These are phyloP conservation scores for Saguinus midas DNA, from an alignment of 2,113 vertebrate species.

Conservation along the genomic window DNA sequence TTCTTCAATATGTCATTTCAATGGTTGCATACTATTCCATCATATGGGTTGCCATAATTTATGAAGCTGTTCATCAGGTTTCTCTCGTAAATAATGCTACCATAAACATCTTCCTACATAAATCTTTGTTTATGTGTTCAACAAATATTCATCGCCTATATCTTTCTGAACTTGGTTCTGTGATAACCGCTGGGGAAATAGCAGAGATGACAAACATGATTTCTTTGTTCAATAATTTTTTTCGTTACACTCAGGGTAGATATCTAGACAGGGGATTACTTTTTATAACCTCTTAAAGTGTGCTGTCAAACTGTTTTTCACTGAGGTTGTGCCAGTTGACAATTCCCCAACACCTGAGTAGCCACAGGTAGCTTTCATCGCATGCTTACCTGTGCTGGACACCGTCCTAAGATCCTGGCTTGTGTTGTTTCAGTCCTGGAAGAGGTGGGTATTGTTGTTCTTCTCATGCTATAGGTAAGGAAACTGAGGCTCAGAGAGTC, in stretches of 20 bases:
- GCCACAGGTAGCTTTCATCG: rapidly evolving
- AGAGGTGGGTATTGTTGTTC: rapidly evolving
- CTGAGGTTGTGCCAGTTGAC: not conserved
- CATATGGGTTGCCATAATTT: rapidly evolving
- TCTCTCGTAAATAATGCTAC: not conserved
- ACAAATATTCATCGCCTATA: not conserved
- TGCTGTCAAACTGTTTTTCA: not conserved
- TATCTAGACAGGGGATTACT: not conserved
- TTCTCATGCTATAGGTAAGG: not conserved
- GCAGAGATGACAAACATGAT: rapidly evolving
- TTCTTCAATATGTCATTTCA: not conserved
- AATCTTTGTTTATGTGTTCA: not conserved
- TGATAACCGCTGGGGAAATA: not conserved
- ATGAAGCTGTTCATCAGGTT: not conserved
- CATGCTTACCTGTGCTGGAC: not conserved
- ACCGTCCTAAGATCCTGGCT: not conserved
- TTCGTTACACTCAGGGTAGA: not conserved
- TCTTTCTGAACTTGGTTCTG: not conserved
- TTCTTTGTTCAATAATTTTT: not conserved
- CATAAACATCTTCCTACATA: not conserved
- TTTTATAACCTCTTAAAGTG: not conserved
- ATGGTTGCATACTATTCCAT: not conserved
- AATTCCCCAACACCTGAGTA: rapidly evolving
- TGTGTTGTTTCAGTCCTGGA: rapidly evolving
- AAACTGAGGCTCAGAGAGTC: not conserved